Evolutionary conservation across 2,888 invertebrate species (phyloP).

Genomic region (Trissolcus brochymenae): DNA sequence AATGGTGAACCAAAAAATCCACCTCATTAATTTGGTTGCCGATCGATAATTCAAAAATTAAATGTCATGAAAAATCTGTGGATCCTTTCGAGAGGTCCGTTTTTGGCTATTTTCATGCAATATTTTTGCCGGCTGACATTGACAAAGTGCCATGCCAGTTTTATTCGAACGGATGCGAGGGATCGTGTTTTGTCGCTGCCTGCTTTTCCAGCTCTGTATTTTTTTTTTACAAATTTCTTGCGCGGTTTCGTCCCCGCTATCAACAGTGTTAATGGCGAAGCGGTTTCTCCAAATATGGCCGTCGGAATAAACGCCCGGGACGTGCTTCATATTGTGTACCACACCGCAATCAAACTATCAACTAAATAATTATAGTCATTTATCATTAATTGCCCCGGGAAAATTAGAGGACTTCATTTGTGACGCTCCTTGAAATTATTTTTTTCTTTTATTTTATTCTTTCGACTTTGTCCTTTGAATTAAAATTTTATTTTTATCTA

Average conservation of each 20-base stretch:
- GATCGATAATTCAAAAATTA: conserved; percentile 12
- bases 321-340: conserved; percentile 20
- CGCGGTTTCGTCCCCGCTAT: conserved; percentile 22
- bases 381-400: conserved; percentile 14
- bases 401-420: conserved; percentile 8
- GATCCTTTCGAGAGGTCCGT: conserved; percentile 26
- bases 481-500: neutral
- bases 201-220: neutral
- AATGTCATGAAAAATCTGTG: conserved; percentile 24
- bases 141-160: conserved; percentile 26
- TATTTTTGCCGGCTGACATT: conserved; percentile 30
- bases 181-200: conserved; percentile 27
- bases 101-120: conserved; percentile 45
- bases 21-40: neutral
- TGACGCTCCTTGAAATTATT: neutral
- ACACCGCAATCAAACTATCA: conserved; percentile 15
- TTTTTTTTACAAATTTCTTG: conserved; percentile 26
- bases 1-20: neutral
- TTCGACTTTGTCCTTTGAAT: neutral
- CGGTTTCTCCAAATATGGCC: conserved; percentile 45
- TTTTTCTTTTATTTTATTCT: neutral
- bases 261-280: conserved; percentile 26
- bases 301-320: conserved; percentile 15
- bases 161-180: conserved; percentile 31
- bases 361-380: conserved; percentile 23